Evolutionary conservation across 2,888 invertebrate species (phyloP), one percentile per base, ranked within the genome.

Genomic region (Eupsilia transversa): DNA sequence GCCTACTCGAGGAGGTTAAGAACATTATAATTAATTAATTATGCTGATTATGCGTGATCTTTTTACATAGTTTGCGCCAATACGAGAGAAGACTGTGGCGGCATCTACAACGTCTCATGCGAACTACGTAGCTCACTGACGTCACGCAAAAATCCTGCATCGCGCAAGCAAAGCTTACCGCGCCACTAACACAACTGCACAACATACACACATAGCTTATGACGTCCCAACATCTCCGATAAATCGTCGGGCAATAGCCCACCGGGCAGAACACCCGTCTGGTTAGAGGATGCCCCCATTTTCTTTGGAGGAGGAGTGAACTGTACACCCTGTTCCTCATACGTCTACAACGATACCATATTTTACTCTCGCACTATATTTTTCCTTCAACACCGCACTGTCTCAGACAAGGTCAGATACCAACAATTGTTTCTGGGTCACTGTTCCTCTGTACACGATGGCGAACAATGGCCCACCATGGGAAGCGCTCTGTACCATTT

Each of bases 401-500:
- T 30, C 35, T 33, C 20, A 65, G 65, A 74, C 85, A 87, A 86
- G 86, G 86, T 87, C 77, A 82, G 33, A 46, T 20, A 56, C 12
- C 20, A 33, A 76, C 84, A 76, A 82, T 77, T 35, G 75, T 74
- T 87, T 85, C 87, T 87, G 79, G 88, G 87, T 79, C 88, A 82
- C 69, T 71, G 74, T 82, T 82, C 78, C 68, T 78, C 75, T 64
- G 66, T 69, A 65, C 41, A 72, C 27, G 60, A 43, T 54, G 52
- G 35, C 1, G 23, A 81, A 87, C 87, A 87, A 87, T 87, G 71
- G 86, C 49, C 0, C 43, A 59, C 49, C 73, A 87, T 86, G 87
- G 74, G 87, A 87, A 87, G 63, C 49, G 52, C 60, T 63, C 63
- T 75, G 79, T 67, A 30, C 23, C 27, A 86, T 87, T 87, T 75